Percentiles rank a stretch among this genome's conserved stretches.
Evolutionary conservation across 2,888 invertebrate genomes (phyloP).

Genomic region (Stenotaenia linearis): DNA sequence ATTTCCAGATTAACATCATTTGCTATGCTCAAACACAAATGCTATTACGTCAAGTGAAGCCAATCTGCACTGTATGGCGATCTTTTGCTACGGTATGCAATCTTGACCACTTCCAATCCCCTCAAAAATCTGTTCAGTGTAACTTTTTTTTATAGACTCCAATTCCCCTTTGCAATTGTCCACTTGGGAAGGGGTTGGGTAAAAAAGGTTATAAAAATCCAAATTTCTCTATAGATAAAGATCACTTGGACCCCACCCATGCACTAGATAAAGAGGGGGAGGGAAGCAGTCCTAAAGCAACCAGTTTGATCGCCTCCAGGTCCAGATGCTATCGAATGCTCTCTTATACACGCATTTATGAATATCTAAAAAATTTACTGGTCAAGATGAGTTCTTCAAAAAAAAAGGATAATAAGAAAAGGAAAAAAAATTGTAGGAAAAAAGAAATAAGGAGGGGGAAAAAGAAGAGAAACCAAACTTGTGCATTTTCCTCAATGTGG

Average conservation of each 20-base stretch:
- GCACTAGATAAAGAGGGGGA: neutral
- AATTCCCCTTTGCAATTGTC: slow-evolving; percentile 7
- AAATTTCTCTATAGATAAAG: neutral
- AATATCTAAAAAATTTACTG: slow-evolving; percentile 2
- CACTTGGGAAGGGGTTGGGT: slow-evolving; percentile 2
- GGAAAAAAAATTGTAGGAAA: neutral
- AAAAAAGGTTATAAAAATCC: neutral
- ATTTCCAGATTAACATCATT: slow-evolving; percentile 14
- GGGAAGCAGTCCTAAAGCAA: neutral
- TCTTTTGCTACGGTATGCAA: neutral
- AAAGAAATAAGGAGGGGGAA: neutral
- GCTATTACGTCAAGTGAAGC: slow-evolving; percentile 1
- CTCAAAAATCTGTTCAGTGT: neutral
- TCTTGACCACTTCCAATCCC: neutral
- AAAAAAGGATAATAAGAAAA: neutral
- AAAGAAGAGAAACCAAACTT: neutral
- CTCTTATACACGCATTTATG: neutral
- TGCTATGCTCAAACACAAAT: slow-evolving; percentile 11
- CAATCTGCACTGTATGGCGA: neutral
- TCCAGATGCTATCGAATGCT: slow-evolving; percentile 4
- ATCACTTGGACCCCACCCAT: neutral
- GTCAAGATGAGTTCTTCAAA: neutral
- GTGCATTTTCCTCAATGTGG: slow-evolving; percentile 8
- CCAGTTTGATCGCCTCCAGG: neutral
- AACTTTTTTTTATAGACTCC: neutral